Conservation (phyloP, 2,888 invertebrate genomes). For the Ommatoiulus sabulosus region DNA sequence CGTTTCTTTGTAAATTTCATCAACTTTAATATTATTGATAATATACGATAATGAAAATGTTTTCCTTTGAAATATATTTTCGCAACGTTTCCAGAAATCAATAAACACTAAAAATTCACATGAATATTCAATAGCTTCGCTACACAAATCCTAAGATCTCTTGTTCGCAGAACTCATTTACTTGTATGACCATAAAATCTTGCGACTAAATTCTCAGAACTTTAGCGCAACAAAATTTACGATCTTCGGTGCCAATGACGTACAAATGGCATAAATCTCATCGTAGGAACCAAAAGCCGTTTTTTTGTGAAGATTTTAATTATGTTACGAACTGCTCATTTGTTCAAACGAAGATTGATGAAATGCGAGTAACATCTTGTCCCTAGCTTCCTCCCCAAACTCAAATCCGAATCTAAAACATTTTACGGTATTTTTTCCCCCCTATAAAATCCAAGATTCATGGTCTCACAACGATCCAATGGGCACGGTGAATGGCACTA, state of each 20-base stretch:
- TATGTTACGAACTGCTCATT: neutral
- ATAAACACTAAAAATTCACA: too few species aligned
- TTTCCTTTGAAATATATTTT: neutral
- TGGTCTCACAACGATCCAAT: slow-evolving; percentile 50
- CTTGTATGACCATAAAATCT: neutral
- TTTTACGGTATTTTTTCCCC: neutral
- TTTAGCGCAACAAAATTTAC: neutral
- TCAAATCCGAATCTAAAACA: neutral
- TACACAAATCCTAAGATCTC: too few species aligned
- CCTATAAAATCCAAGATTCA: neutral
- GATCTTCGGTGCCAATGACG: neutral
- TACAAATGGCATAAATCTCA: neutral
- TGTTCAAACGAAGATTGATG: neutral
- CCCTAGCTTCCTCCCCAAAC: neutral
- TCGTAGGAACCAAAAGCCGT: neutral
- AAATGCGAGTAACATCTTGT: neutral
- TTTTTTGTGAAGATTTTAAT: neutral
- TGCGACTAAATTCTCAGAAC: neutral
- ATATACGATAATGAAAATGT: neutral
- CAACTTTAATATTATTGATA: neutral
- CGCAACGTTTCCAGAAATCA: neutral
- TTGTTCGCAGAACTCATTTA: too few species aligned
- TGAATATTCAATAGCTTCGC: too few species aligned
- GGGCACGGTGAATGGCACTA: slow-evolving; percentile 55
- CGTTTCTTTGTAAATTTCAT: neutral